These are phyloP conservation scores for Andrena dorsata DNA, from an alignment of 2,888 invertebrate genomes.

Conservation along the genomic window DNA sequence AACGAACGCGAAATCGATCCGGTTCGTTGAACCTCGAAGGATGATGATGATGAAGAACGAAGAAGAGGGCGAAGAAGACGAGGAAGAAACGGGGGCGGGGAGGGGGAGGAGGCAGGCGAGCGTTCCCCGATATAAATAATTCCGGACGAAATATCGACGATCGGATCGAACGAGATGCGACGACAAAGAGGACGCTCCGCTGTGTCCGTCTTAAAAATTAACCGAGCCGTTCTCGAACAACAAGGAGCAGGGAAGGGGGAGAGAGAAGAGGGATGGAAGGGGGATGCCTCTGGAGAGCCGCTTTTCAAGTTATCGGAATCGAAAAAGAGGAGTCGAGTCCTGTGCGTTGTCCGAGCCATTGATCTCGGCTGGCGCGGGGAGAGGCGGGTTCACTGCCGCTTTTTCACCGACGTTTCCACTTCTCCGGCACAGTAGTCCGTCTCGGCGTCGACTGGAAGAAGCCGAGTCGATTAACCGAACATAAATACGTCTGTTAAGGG, in stretches of 20 bases:
- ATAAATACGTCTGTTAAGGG: constrained; percentile 57
- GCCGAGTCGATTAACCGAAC: constrained; percentile 61
- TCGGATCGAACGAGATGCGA: constrained; percentile 37
- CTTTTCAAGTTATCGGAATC: constrained; percentile 62
- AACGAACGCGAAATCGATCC: constrained; percentile 40
- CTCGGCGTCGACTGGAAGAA: constrained; percentile 39
- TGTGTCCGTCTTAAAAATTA: constrained; percentile 36
- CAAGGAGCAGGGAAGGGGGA: neutral
- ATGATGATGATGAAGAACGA: constrained; percentile 15
- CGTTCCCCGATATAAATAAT: constrained; percentile 31
- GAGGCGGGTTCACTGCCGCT: constrained; percentile 39
- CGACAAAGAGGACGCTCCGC: constrained; percentile 39
- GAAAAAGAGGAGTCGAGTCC: constrained; percentile 48
- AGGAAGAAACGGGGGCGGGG: neutral
- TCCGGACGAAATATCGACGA: constrained; percentile 42
- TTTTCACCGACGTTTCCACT: constrained; percentile 63
- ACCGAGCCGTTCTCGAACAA: constrained; percentile 24
- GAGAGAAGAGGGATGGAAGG: neutral
- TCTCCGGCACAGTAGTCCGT: constrained; percentile 42
- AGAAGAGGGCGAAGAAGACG: neutral
- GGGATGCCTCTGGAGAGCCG: constrained; percentile 33
- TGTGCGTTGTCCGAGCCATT: constrained; percentile 59
- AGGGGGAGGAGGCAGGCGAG: neutral
- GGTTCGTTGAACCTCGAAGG: constrained; percentile 43
- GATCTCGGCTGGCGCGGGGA: constrained; percentile 47